Base-by-base conservation (phyloP, 2,797 vertebrate genomes). In the Toxotes lorentzi region DNA sequence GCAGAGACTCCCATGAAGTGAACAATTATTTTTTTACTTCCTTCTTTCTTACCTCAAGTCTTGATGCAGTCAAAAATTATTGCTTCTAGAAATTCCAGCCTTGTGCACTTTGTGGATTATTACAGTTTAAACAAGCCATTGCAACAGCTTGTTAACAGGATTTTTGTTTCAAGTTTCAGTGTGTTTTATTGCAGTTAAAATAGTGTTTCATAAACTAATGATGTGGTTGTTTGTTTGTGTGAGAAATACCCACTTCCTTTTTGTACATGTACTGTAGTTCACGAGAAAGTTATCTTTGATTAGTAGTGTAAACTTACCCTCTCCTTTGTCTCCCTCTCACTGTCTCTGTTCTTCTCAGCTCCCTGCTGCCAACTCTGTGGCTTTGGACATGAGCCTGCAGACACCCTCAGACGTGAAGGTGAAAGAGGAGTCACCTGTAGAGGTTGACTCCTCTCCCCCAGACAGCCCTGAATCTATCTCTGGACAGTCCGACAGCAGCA, bases 391-490 rank as follows among this genome's bases (percentile, higher is more conserved):
- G 95, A 95, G 96, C 64, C 82, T 95, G 73, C 95, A 95, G 89
- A 96, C 97, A 0, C 91, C 96, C 38, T 97, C 96, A 12, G 97
- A 99, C 1, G 79, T 97, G 70, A 97, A 95, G 94, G 96, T 99
- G 88, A 99, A 99, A 90, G 95, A 98, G 90, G 98, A 99, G 83
- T 96, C 94, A 50, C 96, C 96, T 0, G 96, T 99, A 48, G 97
- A 99, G 76, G 97, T 98, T 8, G 98, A 96, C 86, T 95, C 98
- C 7, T 97, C 98, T 1, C 96, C 97, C 0, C 96, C 97, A 0
- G 92, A 90, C 71, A 99, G 97, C 81, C 97, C 97, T 19, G 94
- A 95, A 58, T 96, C 95, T 17, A 61, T 93, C 76, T 95, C 95
- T 76, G 93, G 83, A 76, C 81, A 30, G 19, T 95, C 95, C 10